These are phyloP conservation scores for Xiphophorus hellerii DNA, from an alignment of 2,113 vertebrate species.

Conservation along the genomic window DNA sequence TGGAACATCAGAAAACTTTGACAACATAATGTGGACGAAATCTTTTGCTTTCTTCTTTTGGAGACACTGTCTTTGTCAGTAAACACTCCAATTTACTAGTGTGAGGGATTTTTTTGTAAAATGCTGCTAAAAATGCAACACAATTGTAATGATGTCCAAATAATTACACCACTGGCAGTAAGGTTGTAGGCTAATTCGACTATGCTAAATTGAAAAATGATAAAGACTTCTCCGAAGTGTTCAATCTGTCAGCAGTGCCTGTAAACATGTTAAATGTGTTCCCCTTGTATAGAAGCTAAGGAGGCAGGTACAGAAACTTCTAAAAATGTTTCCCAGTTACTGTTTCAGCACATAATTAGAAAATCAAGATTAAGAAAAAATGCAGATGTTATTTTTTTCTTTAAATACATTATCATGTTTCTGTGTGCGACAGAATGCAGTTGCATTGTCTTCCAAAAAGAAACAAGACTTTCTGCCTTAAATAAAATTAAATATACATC, in stretches of 20 bases:
- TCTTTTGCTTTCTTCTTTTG: slow-evolving; percentile 10
- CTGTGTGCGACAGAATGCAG: too few species aligned
- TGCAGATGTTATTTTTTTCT: too few species aligned
- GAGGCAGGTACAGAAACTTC: not conserved
- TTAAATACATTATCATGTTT: too few species aligned
- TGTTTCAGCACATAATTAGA: not conserved
- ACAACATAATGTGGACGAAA: slow-evolving; percentile 48
- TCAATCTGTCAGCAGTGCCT: not conserved
- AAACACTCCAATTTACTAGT: slow-evolving; percentile 5
- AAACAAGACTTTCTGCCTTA: too few species aligned
- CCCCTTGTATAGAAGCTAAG: not conserved
- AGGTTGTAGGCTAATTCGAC: too few species aligned
- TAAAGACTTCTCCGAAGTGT: not conserved
- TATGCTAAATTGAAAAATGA: not conserved
- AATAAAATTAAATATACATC: too few species aligned
- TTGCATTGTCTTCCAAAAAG: too few species aligned
- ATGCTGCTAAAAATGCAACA: not conserved
- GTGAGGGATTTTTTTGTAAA: slow-evolving; percentile 7
- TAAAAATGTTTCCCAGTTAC: not conserved
- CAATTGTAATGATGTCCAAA: not conserved
- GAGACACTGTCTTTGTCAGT: slow-evolving; percentile 4
- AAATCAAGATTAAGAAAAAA: not conserved
- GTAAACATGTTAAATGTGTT: not conserved
- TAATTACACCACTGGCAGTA: not conserved
- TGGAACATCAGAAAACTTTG: slow-evolving; percentile 60